phyloP scores from a whole-genome alignment of 2,797 vertebrate species.

The Gila robusta region DNA sequence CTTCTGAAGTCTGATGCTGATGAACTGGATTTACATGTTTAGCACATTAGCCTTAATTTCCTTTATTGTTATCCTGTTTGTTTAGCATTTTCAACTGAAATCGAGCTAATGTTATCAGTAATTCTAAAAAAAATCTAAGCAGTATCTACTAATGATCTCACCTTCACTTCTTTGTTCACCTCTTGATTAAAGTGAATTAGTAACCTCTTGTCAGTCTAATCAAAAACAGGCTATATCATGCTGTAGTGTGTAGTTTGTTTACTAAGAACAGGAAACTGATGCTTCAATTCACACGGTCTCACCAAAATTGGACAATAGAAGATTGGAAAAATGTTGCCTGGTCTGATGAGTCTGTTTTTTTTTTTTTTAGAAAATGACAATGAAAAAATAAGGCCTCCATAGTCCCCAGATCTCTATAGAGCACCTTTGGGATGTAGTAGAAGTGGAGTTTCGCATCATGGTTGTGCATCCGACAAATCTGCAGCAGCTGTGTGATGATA shows the following conservation, averaged over 20 bases:
- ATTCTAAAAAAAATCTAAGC: not conserved
- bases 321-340: too few relatives aligned
- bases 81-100: not conserved
- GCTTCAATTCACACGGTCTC: not conserved
- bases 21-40: slow-evolving; percentile 30
- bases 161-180: not conserved
- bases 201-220: not conserved
- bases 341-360: too few relatives aligned
- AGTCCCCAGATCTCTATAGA: slow-evolving; percentile 51
- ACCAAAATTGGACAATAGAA: not conserved
- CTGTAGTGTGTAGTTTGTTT: not conserved
- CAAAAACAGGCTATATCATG: not conserved
- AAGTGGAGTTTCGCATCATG: slow-evolving; percentile 64
- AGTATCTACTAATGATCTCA: not conserved
- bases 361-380: not conserved
- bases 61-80: slow-evolving; percentile 11
- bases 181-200: not conserved
- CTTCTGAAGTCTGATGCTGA: slow-evolving; percentile 17
- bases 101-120: not conserved
- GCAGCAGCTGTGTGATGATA: slow-evolving; percentile 63
- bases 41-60: slow-evolving; percentile 18
- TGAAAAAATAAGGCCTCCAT: slow-evolving; percentile 1
- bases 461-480: slow-evolving; percentile 72
- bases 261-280: not conserved
- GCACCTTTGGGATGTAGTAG: slow-evolving; percentile 58